A percentile compares a stretch with the other conserved stretches of the same genome.
These are phyloP conservation scores for Cheilosia grossa DNA, from an alignment of 2,888 invertebrate genomes.

Conservation along the genomic window DNA sequence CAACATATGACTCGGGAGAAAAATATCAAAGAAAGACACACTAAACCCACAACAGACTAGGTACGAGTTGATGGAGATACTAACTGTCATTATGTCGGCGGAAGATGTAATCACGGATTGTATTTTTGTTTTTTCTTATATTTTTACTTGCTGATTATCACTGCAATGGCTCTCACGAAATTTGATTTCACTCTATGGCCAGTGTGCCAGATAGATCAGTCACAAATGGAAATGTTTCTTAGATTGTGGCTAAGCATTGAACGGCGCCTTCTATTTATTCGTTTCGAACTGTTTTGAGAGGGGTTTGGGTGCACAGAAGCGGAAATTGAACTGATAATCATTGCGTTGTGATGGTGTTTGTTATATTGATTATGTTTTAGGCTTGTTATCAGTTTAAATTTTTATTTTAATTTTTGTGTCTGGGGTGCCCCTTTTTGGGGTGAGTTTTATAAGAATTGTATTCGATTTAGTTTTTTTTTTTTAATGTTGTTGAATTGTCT, in stretches of 20 bases:
- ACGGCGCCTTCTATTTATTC: conserved; percentile 69
- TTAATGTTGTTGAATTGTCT: no score
- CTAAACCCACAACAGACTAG: conserved; percentile 11
- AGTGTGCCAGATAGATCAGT: conserved; percentile 41
- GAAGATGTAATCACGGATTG: conserved; percentile 53
- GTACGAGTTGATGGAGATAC: conserved; percentile 51
- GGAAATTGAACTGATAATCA: conserved; percentile 50
- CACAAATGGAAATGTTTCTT: conserved; percentile 45
- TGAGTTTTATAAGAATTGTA: not conserved
- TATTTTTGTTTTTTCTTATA: conserved; percentile 9
- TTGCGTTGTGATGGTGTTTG: not conserved
- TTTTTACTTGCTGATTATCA: conserved; percentile 23
- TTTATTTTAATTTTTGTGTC: not conserved
- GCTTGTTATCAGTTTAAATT: conserved; percentile 11
- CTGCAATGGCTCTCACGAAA: conserved; percentile 45
- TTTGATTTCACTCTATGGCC: conserved; percentile 39
- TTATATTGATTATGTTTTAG: conserved; percentile 30
- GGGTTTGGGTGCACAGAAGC: conserved; percentile 17
- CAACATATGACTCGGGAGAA: conserved; percentile 9
- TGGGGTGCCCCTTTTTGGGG: not conserved
- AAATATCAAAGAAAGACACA: conserved; percentile 1
- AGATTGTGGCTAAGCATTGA: conserved; percentile 48
- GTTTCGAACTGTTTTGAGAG: conserved; percentile 37
- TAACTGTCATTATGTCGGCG: conserved; percentile 68
- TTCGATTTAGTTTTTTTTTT: no score